Evolutionary conservation across 2,888 invertebrate genomes (phyloP).

Genomic region (Diloba caeruleocephala): DNA sequence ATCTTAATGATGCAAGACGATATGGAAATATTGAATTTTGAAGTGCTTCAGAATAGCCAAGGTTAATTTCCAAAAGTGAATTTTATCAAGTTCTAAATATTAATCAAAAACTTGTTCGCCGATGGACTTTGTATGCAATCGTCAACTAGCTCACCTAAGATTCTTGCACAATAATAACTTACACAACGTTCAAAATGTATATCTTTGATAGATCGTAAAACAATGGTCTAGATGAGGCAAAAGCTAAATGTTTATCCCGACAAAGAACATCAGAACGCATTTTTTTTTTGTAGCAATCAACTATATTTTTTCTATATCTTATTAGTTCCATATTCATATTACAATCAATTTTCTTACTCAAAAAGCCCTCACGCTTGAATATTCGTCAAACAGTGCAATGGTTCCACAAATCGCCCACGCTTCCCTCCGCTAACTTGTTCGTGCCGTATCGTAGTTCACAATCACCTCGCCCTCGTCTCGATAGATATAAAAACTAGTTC

Average conservation of each 20-base stretch:
- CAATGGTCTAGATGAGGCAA: constrained; percentile 13
- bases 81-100: constrained; percentile 2
- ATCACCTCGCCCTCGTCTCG: constrained; percentile 78
- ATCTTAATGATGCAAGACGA: constrained; percentile 16
- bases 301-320: constrained; percentile 14
- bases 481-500: constrained; percentile 82
- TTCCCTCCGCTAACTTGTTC: constrained; percentile 49
- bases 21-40: constrained; percentile 17
- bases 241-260: constrained; percentile 1
- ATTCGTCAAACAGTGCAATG: constrained; percentile 23
- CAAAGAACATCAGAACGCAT: constrained; percentile 16
- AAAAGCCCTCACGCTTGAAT: constrained; percentile 3
- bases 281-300: constrained; percentile 16
- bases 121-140: too few relatives aligned
- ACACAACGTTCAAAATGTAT: constrained; percentile 18
- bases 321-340: constrained; percentile 21
- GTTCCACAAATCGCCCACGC: constrained; percentile 45
- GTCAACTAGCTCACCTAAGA: constrained; percentile 1
- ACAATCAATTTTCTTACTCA: constrained; percentile 24
- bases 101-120: constrained; percentile 9
- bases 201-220: constrained; percentile 20
- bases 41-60: constrained; percentile 10
- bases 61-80: constrained; percentile 4
- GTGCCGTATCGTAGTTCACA: constrained; percentile 59
- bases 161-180: constrained; percentile 19